A percentile compares a stretch with the other conserved stretches of the same genome.
phyloP scores from a whole-genome alignment of 2,797 vertebrate species.

The Threskiornis aethiopicus region DNA sequence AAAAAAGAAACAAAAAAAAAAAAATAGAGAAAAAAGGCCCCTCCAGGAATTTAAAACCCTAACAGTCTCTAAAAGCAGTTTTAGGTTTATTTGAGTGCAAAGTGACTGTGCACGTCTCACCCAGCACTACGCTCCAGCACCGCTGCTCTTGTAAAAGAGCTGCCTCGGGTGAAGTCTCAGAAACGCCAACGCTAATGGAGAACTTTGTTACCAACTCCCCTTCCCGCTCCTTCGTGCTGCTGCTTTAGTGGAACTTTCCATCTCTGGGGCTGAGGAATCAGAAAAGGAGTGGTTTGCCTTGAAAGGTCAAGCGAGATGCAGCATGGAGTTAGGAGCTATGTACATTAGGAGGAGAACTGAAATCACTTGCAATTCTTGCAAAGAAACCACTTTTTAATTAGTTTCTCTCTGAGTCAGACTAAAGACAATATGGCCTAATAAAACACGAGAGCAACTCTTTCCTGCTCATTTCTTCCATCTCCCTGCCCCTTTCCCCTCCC shows the following conservation, averaged over 20 bases:
- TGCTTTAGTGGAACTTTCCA: neutral
- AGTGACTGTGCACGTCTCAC: neutral
- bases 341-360: neutral
- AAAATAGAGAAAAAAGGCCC: neutral
- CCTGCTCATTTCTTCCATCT: neutral
- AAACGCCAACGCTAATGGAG: neutral
- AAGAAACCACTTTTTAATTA: constrained; percentile 1
- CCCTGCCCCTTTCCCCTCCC: neutral
- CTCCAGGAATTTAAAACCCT: neutral
- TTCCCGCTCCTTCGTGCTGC: neutral
- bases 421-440: neutral
- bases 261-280: neutral
- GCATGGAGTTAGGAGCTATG: neutral
- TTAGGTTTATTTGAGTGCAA: neutral
- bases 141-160: neutral
- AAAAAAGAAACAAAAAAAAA: neutral
- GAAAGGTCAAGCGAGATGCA: neutral
- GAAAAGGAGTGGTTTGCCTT: neutral
- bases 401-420: constrained; percentile 4
- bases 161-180: neutral
- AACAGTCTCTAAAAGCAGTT: neutral
- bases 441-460: neutral
- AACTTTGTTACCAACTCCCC: neutral
- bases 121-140: neutral
- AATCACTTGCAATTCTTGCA: neutral